Conservation (phyloP, 1,140 invertebrate genomes). For the Ceratina australensis region DNA sequence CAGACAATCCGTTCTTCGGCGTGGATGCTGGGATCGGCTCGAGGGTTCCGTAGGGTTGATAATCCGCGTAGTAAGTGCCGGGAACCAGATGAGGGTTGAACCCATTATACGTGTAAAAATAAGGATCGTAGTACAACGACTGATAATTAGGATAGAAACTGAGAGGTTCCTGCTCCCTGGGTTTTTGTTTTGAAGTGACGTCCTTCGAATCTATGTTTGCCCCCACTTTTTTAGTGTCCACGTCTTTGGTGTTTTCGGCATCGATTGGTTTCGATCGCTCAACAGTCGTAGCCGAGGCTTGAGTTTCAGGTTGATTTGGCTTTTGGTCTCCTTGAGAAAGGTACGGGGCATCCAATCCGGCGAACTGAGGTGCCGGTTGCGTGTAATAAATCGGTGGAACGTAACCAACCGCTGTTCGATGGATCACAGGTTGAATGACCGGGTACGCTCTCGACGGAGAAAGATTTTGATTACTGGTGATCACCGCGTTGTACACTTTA, state of each 20-base stretch:
- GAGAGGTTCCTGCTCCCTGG: conserved; percentile 59
- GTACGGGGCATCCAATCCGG: conserved; percentile 58
- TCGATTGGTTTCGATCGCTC: conserved; percentile 9
- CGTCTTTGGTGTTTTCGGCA: not conserved
- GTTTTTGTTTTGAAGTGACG: not conserved
- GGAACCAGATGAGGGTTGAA: conserved; percentile 67
- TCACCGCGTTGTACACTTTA: conserved; percentile 88
- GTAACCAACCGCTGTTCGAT: conserved; percentile 81
- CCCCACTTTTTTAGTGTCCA: not conserved
- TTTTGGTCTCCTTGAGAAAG: not conserved
- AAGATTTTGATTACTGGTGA: conserved; percentile 87
- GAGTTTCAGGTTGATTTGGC: not conserved
- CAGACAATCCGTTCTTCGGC: conserved; percentile 40
- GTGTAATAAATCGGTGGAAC: conserved; percentile 77
- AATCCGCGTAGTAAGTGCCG: conserved; percentile 66
- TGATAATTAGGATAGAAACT: conserved; percentile 75
- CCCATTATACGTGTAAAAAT: conserved; percentile 72
- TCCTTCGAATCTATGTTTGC: not conserved
- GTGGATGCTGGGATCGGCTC: conserved; percentile 56
- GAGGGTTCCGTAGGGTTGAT: conserved; percentile 63
- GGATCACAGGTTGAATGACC: conserved; percentile 85
- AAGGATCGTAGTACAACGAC: conserved; percentile 74
- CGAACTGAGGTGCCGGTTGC: conserved; percentile 64
- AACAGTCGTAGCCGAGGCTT: not conserved
- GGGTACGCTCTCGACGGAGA: conserved; percentile 86